A percentile compares a stretch with the other conserved stretches of the same genome.
These are phyloP conservation scores for Sitta carolinensis DNA, from an alignment of 2,797 vertebrate genomes.

Conservation along the genomic window DNA sequence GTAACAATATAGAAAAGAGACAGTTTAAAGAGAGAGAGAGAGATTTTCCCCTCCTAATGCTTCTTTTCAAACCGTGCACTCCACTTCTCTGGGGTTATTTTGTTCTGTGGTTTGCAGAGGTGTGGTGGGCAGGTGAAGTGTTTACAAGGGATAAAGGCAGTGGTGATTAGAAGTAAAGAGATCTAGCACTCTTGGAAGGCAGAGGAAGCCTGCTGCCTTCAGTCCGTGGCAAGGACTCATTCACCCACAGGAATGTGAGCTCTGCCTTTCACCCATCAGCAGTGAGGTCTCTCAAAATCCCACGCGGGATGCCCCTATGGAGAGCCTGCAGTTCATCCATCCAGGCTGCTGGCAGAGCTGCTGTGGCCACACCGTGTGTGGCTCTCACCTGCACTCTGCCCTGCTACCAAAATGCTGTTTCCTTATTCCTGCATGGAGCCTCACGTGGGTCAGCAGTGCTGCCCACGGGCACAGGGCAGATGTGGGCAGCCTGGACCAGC, in stretches of 20 bases:
- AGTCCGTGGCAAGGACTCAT: neutral
- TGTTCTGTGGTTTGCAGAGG: constrained; percentile 16
- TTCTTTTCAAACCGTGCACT: neutral
- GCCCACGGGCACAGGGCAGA: fast-evolving
- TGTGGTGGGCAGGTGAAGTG: neutral
- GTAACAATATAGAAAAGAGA: constrained; percentile 71
- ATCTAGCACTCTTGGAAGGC: neutral
- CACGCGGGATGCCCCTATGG: fast-evolving
- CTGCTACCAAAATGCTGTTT: neutral
- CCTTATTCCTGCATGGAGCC: neutral
- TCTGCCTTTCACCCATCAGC: neutral
- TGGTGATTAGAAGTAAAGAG: neutral
- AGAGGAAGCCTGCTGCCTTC: neutral
- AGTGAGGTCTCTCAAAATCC: neutral
- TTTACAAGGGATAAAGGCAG: neutral
- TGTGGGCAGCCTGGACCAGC: neutral
- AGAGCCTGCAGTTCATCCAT: neutral
- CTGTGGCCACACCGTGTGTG: fast-evolving
- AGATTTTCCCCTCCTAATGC: constrained; percentile 30
- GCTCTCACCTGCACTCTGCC: neutral
- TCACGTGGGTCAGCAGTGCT: fast-evolving
- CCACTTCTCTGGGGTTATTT: neutral
- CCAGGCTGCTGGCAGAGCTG: neutral
- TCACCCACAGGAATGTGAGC: neutral
- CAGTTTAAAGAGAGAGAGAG: constrained; percentile 67